These are phyloP conservation scores for Laterallus jamaicensis DNA, from an alignment of 2,113 vertebrate species.

Conservation along the genomic window DNA sequence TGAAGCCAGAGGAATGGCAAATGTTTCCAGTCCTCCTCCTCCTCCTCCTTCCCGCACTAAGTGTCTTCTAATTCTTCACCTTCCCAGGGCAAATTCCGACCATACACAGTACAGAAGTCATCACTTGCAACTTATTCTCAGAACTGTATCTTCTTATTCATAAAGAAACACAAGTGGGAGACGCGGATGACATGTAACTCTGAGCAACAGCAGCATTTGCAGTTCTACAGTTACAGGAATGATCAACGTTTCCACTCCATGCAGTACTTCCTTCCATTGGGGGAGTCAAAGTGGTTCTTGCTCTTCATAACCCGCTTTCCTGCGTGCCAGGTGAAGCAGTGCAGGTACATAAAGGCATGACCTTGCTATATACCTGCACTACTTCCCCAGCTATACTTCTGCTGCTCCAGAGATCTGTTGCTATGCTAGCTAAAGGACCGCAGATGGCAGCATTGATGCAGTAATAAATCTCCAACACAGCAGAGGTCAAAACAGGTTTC, in stretches of 20 bases:
- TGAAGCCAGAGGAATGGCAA: neutral
- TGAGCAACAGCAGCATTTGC: neutral
- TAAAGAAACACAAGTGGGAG: neutral
- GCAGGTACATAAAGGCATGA: neutral
- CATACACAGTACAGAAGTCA: neutral
- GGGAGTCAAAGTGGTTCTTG: neutral
- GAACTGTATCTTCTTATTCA: neutral
- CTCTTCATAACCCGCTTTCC: neutral
- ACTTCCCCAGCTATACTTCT: neutral
- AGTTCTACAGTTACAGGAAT: neutral
- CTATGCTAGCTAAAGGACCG: neutral
- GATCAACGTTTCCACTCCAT: neutral
- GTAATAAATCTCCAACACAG: neutral
- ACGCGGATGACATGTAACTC: neutral
- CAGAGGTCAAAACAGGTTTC: neutral
- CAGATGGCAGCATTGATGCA: constrained; percentile 62
- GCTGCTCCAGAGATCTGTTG: neutral
- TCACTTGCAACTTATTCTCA: neutral
- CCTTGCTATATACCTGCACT: too few species aligned
- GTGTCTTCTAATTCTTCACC: neutral
- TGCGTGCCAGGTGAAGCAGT: neutral
- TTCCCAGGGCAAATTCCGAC: neutral
- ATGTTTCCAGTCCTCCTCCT: neutral
- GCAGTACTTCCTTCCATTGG: accelerated
- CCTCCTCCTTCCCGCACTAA: neutral